Evolutionary conservation across 2,888 invertebrate species (phyloP).

Genomic region (Scaptomyza parva): DNA sequence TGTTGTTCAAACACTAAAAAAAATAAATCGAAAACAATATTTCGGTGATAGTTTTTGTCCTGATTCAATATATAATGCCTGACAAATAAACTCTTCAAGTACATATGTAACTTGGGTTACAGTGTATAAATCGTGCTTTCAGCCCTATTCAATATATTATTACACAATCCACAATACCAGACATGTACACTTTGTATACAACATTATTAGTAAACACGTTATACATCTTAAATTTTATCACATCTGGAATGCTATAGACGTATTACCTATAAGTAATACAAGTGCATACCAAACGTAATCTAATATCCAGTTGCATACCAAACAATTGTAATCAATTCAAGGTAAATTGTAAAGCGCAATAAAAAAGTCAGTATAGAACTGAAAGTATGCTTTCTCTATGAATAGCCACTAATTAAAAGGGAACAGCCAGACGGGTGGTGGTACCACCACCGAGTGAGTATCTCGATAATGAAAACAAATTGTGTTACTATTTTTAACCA

Average conservation of each 20-base stretch:
- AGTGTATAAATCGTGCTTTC: background rate
- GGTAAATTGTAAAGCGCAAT: conserved; percentile 62
- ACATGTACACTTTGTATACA: conserved; percentile 3
- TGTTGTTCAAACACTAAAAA: conserved; percentile 11
- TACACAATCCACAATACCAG: conserved; percentile 8
- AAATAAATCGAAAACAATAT: too few species aligned
- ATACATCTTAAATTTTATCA: background rate
- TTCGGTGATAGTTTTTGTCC: too few species aligned
- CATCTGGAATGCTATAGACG: conserved; percentile 2
- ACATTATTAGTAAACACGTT: conserved; percentile 19
- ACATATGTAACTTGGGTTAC: background rate
- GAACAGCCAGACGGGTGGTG: background rate
- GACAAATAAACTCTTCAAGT: background rate
- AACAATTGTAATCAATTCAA: conserved; percentile 9
- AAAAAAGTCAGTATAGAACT: conserved; percentile 12
- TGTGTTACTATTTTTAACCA: conserved; percentile 71
- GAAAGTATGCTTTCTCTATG: conserved; percentile 31
- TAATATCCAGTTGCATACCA: conserved; percentile 26
- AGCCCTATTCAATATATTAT: background rate
- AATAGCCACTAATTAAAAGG: conserved; percentile 36
- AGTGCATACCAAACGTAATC: conserved; percentile 2
- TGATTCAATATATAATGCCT: background rate
- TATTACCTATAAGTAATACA: conserved; percentile 6
- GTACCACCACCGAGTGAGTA: conserved; percentile 2
- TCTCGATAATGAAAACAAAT: conserved; percentile 68